These are phyloP conservation scores for Entelurus aequoreus DNA, from an alignment of 2,113 vertebrate species.

Conservation along the genomic window DNA sequence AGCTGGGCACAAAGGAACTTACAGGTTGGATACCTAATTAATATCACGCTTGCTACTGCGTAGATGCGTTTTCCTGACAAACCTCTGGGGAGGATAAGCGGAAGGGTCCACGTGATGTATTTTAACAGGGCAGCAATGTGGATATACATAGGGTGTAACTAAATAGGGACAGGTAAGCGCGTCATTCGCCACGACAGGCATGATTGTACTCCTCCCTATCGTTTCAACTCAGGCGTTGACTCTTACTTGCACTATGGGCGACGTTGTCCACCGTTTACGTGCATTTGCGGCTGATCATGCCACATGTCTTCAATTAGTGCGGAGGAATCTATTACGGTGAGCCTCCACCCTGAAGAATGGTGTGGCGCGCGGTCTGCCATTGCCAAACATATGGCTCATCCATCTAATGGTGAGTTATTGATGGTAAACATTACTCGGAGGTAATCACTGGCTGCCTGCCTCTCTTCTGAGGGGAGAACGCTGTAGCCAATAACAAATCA, in stretches of 20 bases:
- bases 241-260: background rate
- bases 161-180: slow-evolving; percentile 11
- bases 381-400: slow-evolving; percentile 48
- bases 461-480: background rate
- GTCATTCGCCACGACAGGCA: background rate
- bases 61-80: slow-evolving; percentile 51
- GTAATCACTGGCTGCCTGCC: slow-evolving; percentile 37
- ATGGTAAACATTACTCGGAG: slow-evolving; percentile 53
- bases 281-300: slow-evolving; percentile 40
- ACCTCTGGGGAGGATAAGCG: slow-evolving; percentile 46
- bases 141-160: slow-evolving; percentile 12
- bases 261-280: slow-evolving; percentile 27
- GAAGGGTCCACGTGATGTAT: slow-evolving; percentile 37
- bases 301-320: slow-evolving; percentile 64
- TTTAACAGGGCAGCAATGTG: slow-evolving; percentile 31
- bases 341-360: slow-evolving; percentile 55
- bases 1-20: slow-evolving; percentile 68
- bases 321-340: slow-evolving; percentile 47
- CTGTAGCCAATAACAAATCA: background rate
- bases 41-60: slow-evolving; percentile 55
- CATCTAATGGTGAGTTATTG: slow-evolving; percentile 51
- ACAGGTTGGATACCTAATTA: slow-evolving; percentile 66
- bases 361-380: slow-evolving; percentile 40
- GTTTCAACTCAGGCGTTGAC: slow-evolving; percentile 1
- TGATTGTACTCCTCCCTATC: background rate